Evolutionary conservation across 2,888 invertebrate genomes (phyloP).

Genomic region (Epinotia ramella): DNA sequence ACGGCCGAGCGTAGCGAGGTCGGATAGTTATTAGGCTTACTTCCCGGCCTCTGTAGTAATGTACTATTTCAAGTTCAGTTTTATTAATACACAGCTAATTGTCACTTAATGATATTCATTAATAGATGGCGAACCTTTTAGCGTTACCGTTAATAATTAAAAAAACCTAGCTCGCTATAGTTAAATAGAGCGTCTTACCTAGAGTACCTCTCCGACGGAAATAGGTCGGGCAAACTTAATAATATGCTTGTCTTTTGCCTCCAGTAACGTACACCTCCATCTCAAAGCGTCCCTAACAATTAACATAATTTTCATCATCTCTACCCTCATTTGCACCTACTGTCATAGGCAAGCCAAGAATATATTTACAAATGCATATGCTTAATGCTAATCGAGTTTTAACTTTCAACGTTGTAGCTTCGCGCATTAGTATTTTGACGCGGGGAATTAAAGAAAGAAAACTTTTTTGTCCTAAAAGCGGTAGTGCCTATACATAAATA

Average conservation of each 20-base stretch:
- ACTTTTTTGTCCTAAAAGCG: no score
- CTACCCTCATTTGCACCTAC: constrained; percentile 35
- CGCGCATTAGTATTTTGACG: constrained; percentile 33
- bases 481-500: no score
- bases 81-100: not conserved
- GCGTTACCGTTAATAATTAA: constrained; percentile 25
- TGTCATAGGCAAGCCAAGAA: constrained; percentile 35
- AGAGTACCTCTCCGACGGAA: constrained; percentile 49
- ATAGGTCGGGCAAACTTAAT: constrained; percentile 65
- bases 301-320: constrained; percentile 54
- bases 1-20: no score
- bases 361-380: constrained; percentile 23
- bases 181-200: constrained; percentile 42
- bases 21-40: no score
- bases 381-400: constrained; percentile 28
- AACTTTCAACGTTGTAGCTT: constrained; percentile 34
- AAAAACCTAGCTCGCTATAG: constrained; percentile 27
- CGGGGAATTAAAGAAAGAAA: not conserved
- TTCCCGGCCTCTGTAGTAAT: no score
- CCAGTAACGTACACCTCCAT: constrained; percentile 49
- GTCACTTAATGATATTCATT: not conserved
- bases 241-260: constrained; percentile 56
- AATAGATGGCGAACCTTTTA: constrained; percentile 10
- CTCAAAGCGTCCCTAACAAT: constrained; percentile 54
- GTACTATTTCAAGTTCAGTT: not conserved